These are phyloP conservation scores for Drosophila multiciliata DNA, from an alignment of 2,888 invertebrate species.

Conservation along the genomic window DNA sequence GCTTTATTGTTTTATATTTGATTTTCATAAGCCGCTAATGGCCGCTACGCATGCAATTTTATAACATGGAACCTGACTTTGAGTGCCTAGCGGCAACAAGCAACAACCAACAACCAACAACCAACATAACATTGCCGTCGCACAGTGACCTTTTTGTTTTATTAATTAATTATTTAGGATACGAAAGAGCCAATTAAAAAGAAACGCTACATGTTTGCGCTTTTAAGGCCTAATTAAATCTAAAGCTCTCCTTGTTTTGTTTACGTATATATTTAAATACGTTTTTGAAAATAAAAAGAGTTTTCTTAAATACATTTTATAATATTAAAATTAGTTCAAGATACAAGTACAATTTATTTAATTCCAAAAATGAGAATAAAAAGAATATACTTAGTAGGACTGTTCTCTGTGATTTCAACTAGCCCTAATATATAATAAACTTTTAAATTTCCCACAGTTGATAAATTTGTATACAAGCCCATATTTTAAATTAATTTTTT, in stretches of 20 bases:
- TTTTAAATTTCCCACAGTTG: neutral
- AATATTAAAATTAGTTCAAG: neutral
- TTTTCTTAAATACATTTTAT: neutral
- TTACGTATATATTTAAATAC: neutral
- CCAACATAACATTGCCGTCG: slow-evolving; percentile 28
- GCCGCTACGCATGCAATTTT: slow-evolving; percentile 77
- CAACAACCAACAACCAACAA: too few relatives aligned
- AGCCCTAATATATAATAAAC: neutral
- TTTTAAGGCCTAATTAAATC: neutral
- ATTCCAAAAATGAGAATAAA: neutral
- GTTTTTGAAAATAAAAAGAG: neutral
- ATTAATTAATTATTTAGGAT: neutral
- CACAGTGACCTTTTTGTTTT: slow-evolving; percentile 4
- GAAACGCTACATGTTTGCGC: neutral
- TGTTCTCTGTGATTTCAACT: neutral
- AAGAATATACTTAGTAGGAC: neutral
- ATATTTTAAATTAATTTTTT: neutral
- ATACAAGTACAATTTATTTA: neutral
- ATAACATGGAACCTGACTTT: slow-evolving; percentile 1
- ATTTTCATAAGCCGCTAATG: slow-evolving; percentile 79
- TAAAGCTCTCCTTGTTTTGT: neutral
- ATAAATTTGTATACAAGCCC: neutral
- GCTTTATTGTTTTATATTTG: slow-evolving; percentile 70
- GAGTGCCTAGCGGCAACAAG: slow-evolving; percentile 12
- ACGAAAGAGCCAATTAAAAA: neutral